Evolutionary conservation across 2,113 vertebrate species (phyloP), one percentile per base, ranked within the genome.

Genomic region (Anas platyrhynchos): DNA sequence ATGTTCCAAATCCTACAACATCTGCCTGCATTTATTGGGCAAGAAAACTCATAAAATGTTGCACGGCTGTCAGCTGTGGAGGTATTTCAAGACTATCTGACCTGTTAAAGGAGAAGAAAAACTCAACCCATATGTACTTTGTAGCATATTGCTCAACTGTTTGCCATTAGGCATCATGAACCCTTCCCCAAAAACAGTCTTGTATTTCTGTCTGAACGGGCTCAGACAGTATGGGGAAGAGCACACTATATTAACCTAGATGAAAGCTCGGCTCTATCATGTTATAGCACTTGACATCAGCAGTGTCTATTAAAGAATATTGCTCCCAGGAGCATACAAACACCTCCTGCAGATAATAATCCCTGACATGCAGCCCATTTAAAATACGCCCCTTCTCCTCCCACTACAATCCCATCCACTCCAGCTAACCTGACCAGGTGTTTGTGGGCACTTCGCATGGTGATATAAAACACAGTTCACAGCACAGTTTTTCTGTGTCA

Each of bases 1-100:
- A 95, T 96, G 83, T 88, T 97, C 93, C 94, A 97, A 95, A 97
- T 88, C 88, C 94, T 88, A 46, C 83, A 95, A 97, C 93, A 91
- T 97, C 97, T 96, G 94, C 92, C 97, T 46, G 46, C 87, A 83
- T 82, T 92, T 93, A 85, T 8, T 58, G 94, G 90, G 94, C 88
- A 94, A 90, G 87, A 89, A 93, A 93, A 85, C 93, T 97, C 68
- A 43, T 97, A 97, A 98, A 98, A 94, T 1, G 76, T 75, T 36
- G 78, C 88, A 46, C 21, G n/a, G 48, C 31, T 96, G 93, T 94
- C 96, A 95, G 91, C 88, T 95, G 88, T 65, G 87, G 77, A 95
- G 92, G 91, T 74, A 89, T 56, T 94, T 92, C 82, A 84, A 86
- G 86, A 89, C 85, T 46, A n/a, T 62, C 9, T 68, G 76, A 94